Evolutionary conservation across 1,140 invertebrate genomes (phyloP).

Genomic region (Drosophila persimilis): DNA sequence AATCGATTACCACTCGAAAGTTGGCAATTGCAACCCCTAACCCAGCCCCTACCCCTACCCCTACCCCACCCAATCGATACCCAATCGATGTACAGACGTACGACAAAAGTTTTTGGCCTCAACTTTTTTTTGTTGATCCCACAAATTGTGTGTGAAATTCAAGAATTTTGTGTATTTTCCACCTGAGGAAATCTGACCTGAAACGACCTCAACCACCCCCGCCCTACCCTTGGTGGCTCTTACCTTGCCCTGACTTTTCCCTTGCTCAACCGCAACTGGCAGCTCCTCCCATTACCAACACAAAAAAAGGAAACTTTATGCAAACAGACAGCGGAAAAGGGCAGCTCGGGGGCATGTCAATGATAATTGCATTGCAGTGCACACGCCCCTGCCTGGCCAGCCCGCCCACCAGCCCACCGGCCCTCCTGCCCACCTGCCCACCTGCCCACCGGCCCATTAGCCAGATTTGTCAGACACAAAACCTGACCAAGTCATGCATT

Average conservation of each 20-base stretch:
- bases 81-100: too few relatives aligned
- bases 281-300: too few relatives aligned
- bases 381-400: not conserved
- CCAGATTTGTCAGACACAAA: conserved; percentile 36
- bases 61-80: conserved; percentile 10
- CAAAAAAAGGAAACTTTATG: conserved; percentile 21
- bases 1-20: not conserved
- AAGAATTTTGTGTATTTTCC: conserved; percentile 39
- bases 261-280: too few relatives aligned
- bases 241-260: too few relatives aligned
- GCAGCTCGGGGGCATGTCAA: conserved; percentile 48
- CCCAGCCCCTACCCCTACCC: not conserved
- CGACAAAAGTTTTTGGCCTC: conserved; percentile 21
- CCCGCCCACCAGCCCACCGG: too few relatives aligned
- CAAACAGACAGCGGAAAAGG: conserved; percentile 29
- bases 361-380: conserved; percentile 52
- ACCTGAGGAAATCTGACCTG: too few relatives aligned
- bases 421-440: not conserved
- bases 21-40: too few relatives aligned
- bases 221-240: too few relatives aligned
- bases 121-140: conserved; percentile 22
- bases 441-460: conserved; percentile 31
- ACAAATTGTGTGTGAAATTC: conserved; percentile 34
- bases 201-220: too few relatives aligned
- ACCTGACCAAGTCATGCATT: conserved; percentile 55